Base-by-base conservation (phyloP, 1,140 invertebrate genomes). In the Orius insidiosus region DNA sequence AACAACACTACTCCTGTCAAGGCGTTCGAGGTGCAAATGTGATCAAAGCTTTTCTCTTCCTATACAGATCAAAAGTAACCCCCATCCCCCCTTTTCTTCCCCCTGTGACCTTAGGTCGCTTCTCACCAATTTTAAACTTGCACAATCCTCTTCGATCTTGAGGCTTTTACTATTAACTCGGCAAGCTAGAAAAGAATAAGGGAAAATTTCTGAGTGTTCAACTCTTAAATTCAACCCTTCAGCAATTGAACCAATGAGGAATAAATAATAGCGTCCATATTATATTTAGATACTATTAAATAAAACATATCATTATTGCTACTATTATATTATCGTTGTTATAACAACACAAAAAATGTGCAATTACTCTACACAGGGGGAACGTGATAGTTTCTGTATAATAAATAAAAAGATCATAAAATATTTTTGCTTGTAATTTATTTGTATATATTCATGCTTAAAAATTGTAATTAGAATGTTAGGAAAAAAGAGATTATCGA, bases 21-120 rank as follows among this genome's bases (percentile, higher is more conserved):
- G 54, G 61, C 69, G 32, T 73, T 73, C 56, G 67, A 72, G 56
- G 68, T 73, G 16, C 66, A 72, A 48, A 70, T 72, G 66, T 71
- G 57, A 60, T 43, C 16, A 18, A 43, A 43, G 24, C 37, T 14
- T 13, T 39, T 39, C 14, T 14, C 5, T 1, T 14, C 7, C 24
- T 3, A 24, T 7, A 24, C 3, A 24, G 24, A 24, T 24, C 24
- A 24, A 24, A 24, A 24, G 7, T 24, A 24, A 24, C 3, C 24
- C 7, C 24, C 24, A n/a, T n/a, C 18, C 39, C 39, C 18, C 15
- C 15, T 40, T 10, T 40, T 40, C 10, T 16, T 16, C 16, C 9
- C 19, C 16, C 11, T 15, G 9, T 40, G 39, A 2, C 13, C n/a
- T 18, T 16, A 40, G 15, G 3, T 14, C 36, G 7, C 30, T 40